A percentile compares a stretch with the other conserved stretches of the same genome.
phyloP scores from a whole-genome alignment of 2,888 invertebrate genomes.

The Odontocolon sp. region DNA sequence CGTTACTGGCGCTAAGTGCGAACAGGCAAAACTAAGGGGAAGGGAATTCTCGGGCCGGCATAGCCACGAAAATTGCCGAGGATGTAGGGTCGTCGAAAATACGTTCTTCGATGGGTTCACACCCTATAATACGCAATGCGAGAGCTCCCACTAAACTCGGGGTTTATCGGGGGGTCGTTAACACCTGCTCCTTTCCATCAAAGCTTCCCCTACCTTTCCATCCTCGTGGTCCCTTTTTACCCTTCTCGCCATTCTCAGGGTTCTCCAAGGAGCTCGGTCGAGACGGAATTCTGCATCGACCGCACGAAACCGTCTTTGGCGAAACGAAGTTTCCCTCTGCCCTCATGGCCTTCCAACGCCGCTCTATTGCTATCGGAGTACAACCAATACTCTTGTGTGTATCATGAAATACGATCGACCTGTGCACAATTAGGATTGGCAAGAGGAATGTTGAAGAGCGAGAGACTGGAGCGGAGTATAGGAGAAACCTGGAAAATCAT shows the following conservation, averaged over 20 bases:
- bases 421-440: constrained; percentile 68
- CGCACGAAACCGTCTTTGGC: constrained; percentile 26
- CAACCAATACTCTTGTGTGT: constrained; percentile 68
- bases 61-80: constrained; percentile 52
- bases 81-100: constrained; percentile 25
- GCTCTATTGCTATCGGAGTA: constrained; percentile 28
- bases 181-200: constrained; percentile 74
- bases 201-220: constrained; percentile 58
- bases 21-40: constrained; percentile 31
- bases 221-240: constrained; percentile 28
- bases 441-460: constrained; percentile 10
- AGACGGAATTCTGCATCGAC: constrained; percentile 30
- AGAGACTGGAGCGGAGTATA: too few species aligned
- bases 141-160: constrained; percentile 43
- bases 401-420: constrained; percentile 70
- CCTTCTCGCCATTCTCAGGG: constrained; percentile 24
- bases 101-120: constrained; percentile 18
- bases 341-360: too few species aligned
- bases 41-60: constrained; percentile 40
- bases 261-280: constrained; percentile 9
- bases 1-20: constrained; percentile 30
- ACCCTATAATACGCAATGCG: constrained; percentile 43
- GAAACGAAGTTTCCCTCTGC: constrained; percentile 12
- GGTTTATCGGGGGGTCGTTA: constrained; percentile 69
- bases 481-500: too few species aligned